Conservation (phyloP, 2,797 vertebrate genomes). For the Novumbra hubbsi region DNA sequence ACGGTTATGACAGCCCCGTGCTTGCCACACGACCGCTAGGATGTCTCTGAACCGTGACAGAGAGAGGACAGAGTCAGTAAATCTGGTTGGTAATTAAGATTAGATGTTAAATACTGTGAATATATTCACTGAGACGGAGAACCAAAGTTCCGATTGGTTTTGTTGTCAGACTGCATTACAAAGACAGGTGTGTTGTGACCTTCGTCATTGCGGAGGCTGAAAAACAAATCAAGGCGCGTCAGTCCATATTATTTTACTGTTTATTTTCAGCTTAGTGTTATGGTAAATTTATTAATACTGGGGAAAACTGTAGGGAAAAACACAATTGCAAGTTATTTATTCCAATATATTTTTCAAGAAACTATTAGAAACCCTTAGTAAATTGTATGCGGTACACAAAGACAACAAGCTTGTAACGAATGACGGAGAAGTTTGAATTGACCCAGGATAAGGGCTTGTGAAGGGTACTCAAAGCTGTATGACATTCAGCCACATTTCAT, state of each 20-base stretch:
- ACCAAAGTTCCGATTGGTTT: constrained; percentile 14
- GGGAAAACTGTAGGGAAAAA: too few relatives aligned
- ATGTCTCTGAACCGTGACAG: constrained; percentile 47
- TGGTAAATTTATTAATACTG: too few relatives aligned
- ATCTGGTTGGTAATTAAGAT: constrained; percentile 64
- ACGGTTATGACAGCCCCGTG: constrained; percentile 20
- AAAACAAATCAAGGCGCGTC: neutral
- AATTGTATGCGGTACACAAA: neutral
- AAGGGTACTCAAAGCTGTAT: constrained; percentile 26
- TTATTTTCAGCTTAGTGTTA: neutral
- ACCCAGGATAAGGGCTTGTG: constrained; percentile 16
- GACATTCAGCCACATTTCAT: constrained; percentile 62
- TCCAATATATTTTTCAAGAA: too few relatives aligned
- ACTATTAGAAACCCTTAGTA: too few relatives aligned
- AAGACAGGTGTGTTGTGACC: constrained; percentile 40
- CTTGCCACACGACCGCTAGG: constrained; percentile 40
- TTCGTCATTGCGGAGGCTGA: neutral
- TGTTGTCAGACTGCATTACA: constrained; percentile 43
- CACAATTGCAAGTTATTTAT: too few relatives aligned
- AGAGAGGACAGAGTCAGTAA: constrained; percentile 17
- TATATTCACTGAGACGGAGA: constrained; percentile 50
- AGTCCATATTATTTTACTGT: neutral
- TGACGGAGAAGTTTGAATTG: neutral
- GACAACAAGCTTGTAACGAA: neutral
- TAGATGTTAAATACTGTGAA: constrained; percentile 36